Evolutionary conservation across 2,113 vertebrate species (phyloP).

Genomic region (Hypocryptadius cinnamomeus): DNA sequence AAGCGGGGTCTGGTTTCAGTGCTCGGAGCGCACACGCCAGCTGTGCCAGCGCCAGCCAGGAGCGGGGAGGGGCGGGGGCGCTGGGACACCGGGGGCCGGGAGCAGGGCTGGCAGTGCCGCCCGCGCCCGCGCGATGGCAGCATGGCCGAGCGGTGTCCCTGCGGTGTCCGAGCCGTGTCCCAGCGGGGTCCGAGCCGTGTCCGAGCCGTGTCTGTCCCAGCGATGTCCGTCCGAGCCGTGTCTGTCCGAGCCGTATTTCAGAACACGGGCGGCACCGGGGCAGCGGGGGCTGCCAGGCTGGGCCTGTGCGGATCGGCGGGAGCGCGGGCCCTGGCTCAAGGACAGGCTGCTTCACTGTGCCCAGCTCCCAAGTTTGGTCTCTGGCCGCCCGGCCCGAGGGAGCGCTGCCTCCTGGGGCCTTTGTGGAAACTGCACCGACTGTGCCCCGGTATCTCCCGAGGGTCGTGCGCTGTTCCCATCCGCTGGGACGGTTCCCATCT

Average conservation of each 20-base stretch:
- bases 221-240: too few relatives aligned
- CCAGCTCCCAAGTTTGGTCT: rapidly evolving
- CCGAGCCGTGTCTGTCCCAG: too few relatives aligned
- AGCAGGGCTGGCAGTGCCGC: rapidly evolving
- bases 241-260: too few relatives aligned
- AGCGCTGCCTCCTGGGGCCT: not conserved
- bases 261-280: rapidly evolving
- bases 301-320: not conserved
- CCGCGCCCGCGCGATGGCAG: conserved; percentile 3
- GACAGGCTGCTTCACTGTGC: not conserved
- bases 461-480: rapidly evolving
- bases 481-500: rapidly evolving
- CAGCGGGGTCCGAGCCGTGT: too few relatives aligned
- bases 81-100: rapidly evolving
- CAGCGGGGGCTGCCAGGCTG: not conserved
- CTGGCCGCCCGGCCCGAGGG: rapidly evolving
- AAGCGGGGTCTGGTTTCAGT: not conserved
- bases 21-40: not conserved
- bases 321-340: too few relatives aligned
- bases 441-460: not conserved
- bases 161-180: too few relatives aligned
- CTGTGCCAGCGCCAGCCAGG: not conserved
- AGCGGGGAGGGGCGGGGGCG: not conserved
- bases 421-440: rapidly evolving
- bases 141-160: not conserved